These are phyloP conservation scores for Microtus richardsoni DNA, from an alignment of 2,113 vertebrate genomes.

Conservation along the genomic window DNA sequence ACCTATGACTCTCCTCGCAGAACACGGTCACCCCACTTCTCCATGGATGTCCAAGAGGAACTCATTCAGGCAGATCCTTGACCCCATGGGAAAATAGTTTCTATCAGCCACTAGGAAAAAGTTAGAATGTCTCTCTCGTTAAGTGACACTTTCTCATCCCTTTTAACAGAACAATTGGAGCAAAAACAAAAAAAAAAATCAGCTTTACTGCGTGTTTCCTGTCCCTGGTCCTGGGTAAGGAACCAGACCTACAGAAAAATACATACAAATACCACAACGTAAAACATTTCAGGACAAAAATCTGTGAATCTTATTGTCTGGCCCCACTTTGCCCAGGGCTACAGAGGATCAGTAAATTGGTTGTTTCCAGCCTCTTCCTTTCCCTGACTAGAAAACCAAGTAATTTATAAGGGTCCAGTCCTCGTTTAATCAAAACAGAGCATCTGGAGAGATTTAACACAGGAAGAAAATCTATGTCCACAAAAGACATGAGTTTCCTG, in stretches of 20 bases:
- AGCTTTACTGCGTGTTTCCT: slow-evolving; percentile 30
- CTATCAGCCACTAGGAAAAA: slow-evolving; percentile 33
- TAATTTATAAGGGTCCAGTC: slow-evolving; percentile 78
- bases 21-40: background rate
- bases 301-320: background rate
- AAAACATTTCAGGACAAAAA: slow-evolving; percentile 50
- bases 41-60: background rate
- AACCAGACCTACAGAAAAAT: background rate
- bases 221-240: background rate
- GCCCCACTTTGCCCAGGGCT: slow-evolving; percentile 55
- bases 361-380: slow-evolving; percentile 68
- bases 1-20: background rate
- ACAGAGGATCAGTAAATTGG: slow-evolving; percentile 64
- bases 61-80: background rate
- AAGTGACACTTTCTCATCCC: slow-evolving; percentile 37
- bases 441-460: slow-evolving; percentile 86
- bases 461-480: slow-evolving; percentile 87
- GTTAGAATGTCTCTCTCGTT: background rate
- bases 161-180: slow-evolving; percentile 25
- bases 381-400: slow-evolving; percentile 80
- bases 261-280: background rate
- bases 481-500: slow-evolving; percentile 86
- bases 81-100: background rate
- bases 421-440: slow-evolving; percentile 86
- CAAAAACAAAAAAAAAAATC: background rate